A percentile compares a stretch with the other conserved stretches of the same genome.
Conservation (phyloP, 2,888 invertebrate species). For the Hololepta plana region DNA sequence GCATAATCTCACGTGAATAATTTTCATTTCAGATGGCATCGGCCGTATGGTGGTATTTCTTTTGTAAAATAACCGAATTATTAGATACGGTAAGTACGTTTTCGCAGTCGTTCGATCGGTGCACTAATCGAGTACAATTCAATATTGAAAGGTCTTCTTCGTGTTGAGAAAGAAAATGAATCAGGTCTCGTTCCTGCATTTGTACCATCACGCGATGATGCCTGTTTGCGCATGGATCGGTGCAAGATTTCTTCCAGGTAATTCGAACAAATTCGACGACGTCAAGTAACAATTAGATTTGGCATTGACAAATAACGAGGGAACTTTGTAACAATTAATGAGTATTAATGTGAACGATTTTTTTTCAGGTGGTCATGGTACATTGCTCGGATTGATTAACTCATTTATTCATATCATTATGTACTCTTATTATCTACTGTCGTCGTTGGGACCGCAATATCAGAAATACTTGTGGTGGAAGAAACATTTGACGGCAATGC, state of each 20-base stretch:
- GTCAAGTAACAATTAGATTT: too few relatives aligned
- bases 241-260: slow-evolving; percentile 33
- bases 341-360: too few relatives aligned
- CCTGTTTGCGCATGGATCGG: slow-evolving; percentile 36
- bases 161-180: slow-evolving; percentile 47
- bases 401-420: slow-evolving; percentile 90
- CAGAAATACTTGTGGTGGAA: slow-evolving; percentile 91
- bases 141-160: slow-evolving; percentile 46
- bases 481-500: slow-evolving; percentile 74
- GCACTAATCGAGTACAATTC: too few relatives aligned
- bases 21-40: slow-evolving; percentile 25
- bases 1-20: too few relatives aligned
- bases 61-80: slow-evolving; percentile 35
- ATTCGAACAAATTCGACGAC: too few relatives aligned
- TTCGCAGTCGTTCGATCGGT: too few relatives aligned
- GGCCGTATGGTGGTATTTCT: slow-evolving; percentile 31
- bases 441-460: slow-evolving; percentile 74
- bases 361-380: slow-evolving; percentile 59
- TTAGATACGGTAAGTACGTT: slow-evolving; percentile 30
- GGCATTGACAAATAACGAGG: too few relatives aligned
- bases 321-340: too few relatives aligned
- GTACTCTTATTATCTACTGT: slow-evolving; percentile 82
- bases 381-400: slow-evolving; percentile 64
- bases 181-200: slow-evolving; percentile 47
- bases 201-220: slow-evolving; percentile 47